Conservation (phyloP, 2,888 invertebrate species). For the Protophormia terraenovae region DNA sequence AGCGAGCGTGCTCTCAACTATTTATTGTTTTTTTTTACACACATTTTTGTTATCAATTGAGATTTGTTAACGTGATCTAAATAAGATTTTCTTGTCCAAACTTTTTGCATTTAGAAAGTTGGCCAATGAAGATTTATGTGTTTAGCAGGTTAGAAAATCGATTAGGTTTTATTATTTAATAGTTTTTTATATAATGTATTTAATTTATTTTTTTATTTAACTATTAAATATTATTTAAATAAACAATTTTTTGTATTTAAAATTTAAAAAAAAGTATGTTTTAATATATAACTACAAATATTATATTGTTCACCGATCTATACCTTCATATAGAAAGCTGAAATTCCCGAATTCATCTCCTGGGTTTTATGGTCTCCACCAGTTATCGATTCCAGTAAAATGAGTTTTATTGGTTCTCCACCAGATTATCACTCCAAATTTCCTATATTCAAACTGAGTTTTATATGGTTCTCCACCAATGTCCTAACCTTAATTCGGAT, state of each 20-base stretch:
- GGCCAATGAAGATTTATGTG: background rate
- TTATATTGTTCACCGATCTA: no score
- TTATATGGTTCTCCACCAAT: no score
- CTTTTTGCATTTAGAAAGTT: conserved; percentile 37
- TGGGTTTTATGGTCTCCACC: no score
- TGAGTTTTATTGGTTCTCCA: no score
- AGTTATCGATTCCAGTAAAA: no score
- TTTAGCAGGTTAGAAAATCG: conserved; percentile 27
- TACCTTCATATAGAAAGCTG: no score
- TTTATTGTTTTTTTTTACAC: conserved; percentile 52
- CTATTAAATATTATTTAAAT: no score
- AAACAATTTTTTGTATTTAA: conserved; percentile 60
- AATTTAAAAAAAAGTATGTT: background rate
- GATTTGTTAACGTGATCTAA: conserved; percentile 39
- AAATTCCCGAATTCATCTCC: no score
- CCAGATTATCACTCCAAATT: no score
- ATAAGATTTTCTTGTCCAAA: conserved; percentile 7
- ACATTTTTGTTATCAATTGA: conserved; percentile 47
- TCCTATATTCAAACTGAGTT: no score
- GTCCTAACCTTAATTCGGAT: no score
- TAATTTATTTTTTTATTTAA: conserved; percentile 69
- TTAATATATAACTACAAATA: no score
- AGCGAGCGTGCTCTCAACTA: conserved; percentile 61
- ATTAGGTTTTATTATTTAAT: conserved; percentile 63
- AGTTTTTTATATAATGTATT: conserved; percentile 62